phyloP scores from a whole-genome alignment of 2,797 vertebrate species.

The Staurois parvus region DNA sequence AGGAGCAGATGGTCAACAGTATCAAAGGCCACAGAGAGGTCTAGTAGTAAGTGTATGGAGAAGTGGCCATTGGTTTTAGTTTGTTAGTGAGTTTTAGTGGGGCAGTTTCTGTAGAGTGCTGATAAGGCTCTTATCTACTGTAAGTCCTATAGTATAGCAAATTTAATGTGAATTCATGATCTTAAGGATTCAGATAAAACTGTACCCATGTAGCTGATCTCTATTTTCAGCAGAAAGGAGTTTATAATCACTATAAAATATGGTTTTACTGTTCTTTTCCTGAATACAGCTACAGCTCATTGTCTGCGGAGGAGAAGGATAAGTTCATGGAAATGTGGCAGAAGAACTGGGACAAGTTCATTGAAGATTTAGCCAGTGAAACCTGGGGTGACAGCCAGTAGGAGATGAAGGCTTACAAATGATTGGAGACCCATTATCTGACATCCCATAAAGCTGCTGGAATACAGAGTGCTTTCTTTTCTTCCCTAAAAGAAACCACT shows the following conservation, averaged over 20 bases:
- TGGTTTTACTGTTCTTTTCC: background rate
- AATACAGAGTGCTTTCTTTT: background rate
- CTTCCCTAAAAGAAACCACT: background rate
- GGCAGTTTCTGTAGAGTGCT: too few relatives aligned
- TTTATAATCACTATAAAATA: background rate
- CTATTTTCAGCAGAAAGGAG: background rate
- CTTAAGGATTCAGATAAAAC: too few relatives aligned
- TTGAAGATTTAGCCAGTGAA: slow-evolving; percentile 69
- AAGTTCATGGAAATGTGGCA: slow-evolving; percentile 77
- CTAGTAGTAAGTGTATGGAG: too few relatives aligned
- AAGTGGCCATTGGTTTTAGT: too few relatives aligned
- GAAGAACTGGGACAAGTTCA: slow-evolving; percentile 85
- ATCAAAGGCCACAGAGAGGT: too few relatives aligned
- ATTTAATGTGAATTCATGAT: too few relatives aligned
- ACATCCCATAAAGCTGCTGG: background rate
- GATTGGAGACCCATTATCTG: background rate
- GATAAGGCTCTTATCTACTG: too few relatives aligned
- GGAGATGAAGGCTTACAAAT: background rate
- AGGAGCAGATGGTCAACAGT: too few relatives aligned
- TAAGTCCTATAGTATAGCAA: too few relatives aligned
- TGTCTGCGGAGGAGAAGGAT: slow-evolving; percentile 76
- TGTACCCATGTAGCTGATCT: too few relatives aligned
- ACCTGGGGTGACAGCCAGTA: slow-evolving; percentile 59
- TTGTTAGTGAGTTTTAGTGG: too few relatives aligned
- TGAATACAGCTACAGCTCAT: slow-evolving; percentile 85